These are phyloP conservation scores for Anser cygnoides DNA, from an alignment of 2,113 vertebrate genomes.

Conservation along the genomic window DNA sequence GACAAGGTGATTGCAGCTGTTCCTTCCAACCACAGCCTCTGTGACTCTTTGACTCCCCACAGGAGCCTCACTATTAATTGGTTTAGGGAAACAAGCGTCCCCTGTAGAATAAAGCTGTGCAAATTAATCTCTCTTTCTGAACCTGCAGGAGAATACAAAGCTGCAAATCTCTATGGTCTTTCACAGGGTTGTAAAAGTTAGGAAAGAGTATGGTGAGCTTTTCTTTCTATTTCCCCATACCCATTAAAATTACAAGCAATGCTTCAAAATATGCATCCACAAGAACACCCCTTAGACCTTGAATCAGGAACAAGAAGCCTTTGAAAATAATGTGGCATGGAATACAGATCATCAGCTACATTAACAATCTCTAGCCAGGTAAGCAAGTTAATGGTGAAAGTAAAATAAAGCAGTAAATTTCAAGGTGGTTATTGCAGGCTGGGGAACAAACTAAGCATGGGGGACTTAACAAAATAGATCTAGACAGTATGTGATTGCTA, in stretches of 20 bases:
- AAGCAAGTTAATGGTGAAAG: not conserved
- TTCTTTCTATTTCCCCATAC: not conserved
- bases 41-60: not conserved
- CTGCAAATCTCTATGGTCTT: not conserved
- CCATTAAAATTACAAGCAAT: not conserved
- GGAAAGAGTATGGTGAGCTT: not conserved
- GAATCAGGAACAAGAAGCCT: not conserved
- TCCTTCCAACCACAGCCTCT: not conserved
- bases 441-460: not conserved
- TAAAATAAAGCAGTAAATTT: slow-evolving; percentile 8
- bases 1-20: not conserved
- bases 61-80: not conserved
- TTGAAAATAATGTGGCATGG: not conserved
- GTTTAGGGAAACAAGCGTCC: not conserved
- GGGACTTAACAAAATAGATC: not conserved
- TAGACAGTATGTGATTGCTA: not conserved
- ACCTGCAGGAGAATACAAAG: not conserved
- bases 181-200: not conserved
- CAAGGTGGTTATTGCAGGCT: not conserved
- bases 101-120: not conserved
- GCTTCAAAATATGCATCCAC: not conserved
- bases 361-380: not conserved
- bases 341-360: not conserved
- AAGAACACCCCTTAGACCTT: not conserved
- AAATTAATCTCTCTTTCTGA: not conserved